Conservation (phyloP, 2,797 vertebrate genomes). For the Bradypodion ventrale region DNA sequence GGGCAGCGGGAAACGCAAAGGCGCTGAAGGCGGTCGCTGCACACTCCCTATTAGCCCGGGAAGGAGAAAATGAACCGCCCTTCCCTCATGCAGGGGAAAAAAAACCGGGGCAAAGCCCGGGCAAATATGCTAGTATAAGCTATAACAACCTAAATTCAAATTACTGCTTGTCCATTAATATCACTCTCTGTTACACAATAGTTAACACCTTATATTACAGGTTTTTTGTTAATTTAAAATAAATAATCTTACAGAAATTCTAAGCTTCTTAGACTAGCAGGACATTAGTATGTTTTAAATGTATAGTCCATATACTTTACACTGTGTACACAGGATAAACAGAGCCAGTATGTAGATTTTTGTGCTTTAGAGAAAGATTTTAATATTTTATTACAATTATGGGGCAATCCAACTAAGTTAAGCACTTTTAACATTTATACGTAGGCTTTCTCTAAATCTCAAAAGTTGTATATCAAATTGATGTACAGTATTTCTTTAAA, state of each 20-base stretch:
- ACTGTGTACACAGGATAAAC: background rate
- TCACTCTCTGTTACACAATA: background rate
- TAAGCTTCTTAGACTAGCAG: background rate
- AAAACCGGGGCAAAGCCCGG: too few species aligned
- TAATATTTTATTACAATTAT: background rate
- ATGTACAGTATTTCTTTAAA: constrained; percentile 12
- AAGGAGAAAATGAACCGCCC: too few species aligned
- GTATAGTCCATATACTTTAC: background rate
- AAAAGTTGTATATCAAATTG: constrained; percentile 20
- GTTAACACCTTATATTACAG: background rate
- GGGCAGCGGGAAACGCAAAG: too few species aligned
- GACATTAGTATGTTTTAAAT: background rate
- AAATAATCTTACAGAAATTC: background rate
- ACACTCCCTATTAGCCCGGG: too few species aligned
- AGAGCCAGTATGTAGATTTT: background rate
- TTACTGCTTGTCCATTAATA: background rate
- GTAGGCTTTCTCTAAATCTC: background rate
- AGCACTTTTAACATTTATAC: background rate
- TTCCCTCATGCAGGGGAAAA: too few species aligned
- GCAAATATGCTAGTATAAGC: too few species aligned
- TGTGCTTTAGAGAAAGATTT: background rate
- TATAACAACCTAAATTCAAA: too few species aligned
- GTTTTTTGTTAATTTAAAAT: background rate
- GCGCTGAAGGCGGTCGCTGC: too few species aligned
- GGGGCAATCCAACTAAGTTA: background rate